phyloP scores from a whole-genome alignment of 64 coral and sea anemone genomes.

The Astreopora myriophthalma region DNA sequence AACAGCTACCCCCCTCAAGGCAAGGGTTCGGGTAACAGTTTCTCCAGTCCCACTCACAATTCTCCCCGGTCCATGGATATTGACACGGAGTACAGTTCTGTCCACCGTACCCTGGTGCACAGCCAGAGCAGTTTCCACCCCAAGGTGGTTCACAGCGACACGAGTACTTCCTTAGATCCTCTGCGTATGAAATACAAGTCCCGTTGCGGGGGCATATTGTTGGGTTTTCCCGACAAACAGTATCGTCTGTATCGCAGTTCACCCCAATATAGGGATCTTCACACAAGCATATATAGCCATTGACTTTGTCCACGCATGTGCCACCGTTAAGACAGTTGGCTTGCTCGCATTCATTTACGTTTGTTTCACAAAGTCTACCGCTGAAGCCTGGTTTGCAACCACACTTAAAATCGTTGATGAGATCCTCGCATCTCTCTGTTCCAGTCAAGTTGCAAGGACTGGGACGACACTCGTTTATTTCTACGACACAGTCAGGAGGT shows the following conservation, averaged over 20 bases:
- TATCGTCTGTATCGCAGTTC: slow-evolving; percentile 77
- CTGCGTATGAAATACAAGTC: slow-evolving; percentile 80
- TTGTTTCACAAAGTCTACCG: slow-evolving; percentile 58
- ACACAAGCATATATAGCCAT: slow-evolving; percentile 80
- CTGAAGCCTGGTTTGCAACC: slow-evolving; percentile 73
- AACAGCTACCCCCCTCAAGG: slow-evolving; percentile 71
- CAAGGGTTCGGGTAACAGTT: slow-evolving; percentile 78
- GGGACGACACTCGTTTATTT: slow-evolving; percentile 76
- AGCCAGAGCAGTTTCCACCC: slow-evolving; percentile 76
- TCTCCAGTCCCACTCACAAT: slow-evolving; percentile 76
- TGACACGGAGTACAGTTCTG: slow-evolving; percentile 67
- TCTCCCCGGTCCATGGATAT: slow-evolving; percentile 88
- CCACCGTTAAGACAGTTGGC: slow-evolving; percentile 71
- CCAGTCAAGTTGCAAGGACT: slow-evolving; percentile 58
- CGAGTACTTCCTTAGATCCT: slow-evolving; percentile 50
- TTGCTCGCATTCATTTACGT: slow-evolving; percentile 65
- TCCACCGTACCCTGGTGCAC: slow-evolving; percentile 76
- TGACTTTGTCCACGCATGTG: slow-evolving; percentile 80
- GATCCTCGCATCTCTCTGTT: slow-evolving; percentile 63
- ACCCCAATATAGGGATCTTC: slow-evolving; percentile 76
- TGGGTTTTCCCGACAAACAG: slow-evolving; percentile 70
- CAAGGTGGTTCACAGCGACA: slow-evolving; percentile 75
- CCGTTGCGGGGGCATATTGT: slow-evolving; percentile 74
- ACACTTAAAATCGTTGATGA: slow-evolving; percentile 67
- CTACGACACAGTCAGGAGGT: slow-evolving; percentile 70